These are phyloP conservation scores for Phocides pigmalion DNA, from an alignment of 1,140 invertebrate species.

Conservation along the genomic window DNA sequence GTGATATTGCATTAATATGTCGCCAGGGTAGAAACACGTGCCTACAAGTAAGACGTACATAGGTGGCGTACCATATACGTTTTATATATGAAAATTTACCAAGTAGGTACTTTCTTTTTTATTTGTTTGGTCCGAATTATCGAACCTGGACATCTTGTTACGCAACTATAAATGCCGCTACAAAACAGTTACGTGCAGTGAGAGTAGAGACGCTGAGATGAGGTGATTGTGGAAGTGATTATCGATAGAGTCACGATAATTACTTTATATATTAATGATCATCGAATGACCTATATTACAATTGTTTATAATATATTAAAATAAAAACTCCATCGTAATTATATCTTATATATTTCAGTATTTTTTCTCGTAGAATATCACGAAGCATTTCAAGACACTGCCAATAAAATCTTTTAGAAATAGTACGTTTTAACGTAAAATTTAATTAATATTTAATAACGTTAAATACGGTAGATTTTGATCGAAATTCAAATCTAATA, in stretches of 20 bases:
- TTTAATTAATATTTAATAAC: too few species aligned
- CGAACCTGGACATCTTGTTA: constrained; percentile 29
- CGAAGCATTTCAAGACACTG: too few species aligned
- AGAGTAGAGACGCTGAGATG: constrained; percentile 14
- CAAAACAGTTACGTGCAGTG: constrained; percentile 21
- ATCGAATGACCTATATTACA: too few species aligned
- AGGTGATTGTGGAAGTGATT: not conserved
- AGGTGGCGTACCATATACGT: not conserved
- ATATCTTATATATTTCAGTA: too few species aligned
- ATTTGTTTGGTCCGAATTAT: constrained; percentile 6
- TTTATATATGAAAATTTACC: not conserved
- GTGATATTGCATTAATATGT: not conserved
- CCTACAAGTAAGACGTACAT: not conserved
- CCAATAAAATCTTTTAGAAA: too few species aligned
- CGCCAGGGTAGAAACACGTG: not conserved
- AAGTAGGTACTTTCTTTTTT: constrained; percentile 5
- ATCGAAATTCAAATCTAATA: too few species aligned
- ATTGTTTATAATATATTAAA: too few species aligned
- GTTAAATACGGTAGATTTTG: too few species aligned
- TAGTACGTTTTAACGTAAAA: too few species aligned
- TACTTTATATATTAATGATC: too few species aligned
- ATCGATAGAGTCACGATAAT: not conserved
- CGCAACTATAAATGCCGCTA: constrained; percentile 26
- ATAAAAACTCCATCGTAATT: too few species aligned
- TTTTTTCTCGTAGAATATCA: too few species aligned